Evolutionary conservation across 1,140 invertebrate species (phyloP).

Genomic region (Cardiocondyla obscurior): DNA sequence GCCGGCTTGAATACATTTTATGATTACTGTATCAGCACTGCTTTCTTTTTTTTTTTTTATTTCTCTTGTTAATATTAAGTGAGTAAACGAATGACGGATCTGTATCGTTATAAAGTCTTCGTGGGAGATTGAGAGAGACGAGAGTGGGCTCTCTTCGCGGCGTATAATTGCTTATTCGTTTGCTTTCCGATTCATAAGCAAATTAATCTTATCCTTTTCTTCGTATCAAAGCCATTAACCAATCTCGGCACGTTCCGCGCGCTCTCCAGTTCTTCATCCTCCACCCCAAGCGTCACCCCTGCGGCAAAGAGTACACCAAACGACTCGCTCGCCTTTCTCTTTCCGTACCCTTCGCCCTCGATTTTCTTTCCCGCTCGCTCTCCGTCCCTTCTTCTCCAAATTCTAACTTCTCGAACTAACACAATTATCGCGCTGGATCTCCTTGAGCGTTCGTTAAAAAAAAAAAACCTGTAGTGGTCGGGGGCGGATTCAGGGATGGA

Average conservation of each 20-base stretch:
- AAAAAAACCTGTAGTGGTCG: conserved; percentile 68
- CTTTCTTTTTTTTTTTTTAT: too few relatives aligned
- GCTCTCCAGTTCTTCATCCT: conserved; percentile 30
- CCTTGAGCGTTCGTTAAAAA: conserved; percentile 80
- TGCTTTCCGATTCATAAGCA: conserved; percentile 78
- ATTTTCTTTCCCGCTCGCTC: neutral
- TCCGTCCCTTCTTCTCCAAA: neutral
- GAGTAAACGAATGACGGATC: too few relatives aligned
- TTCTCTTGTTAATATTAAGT: too few relatives aligned
- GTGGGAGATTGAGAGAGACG: neutral
- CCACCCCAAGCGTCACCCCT: conserved; percentile 79
- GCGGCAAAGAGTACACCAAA: conserved; percentile 61
- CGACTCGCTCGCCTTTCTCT: conserved; percentile 7
- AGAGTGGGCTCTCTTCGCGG: conserved; percentile 3
- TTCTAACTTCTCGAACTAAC: conserved; percentile 75
- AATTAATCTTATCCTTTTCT: conserved; percentile 81
- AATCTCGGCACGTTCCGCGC: conserved; percentile 72
- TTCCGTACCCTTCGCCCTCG: neutral
- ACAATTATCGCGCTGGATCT: conserved; percentile 77
- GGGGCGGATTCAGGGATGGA: conserved; percentile 42
- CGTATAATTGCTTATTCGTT: conserved; percentile 80
- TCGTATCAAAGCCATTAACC: conserved; percentile 81
- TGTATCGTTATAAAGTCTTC: too few relatives aligned
- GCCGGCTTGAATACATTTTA: too few relatives aligned
- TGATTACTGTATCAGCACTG: too few relatives aligned